Evolutionary conservation across 2,797 vertebrate genomes (phyloP), one percentile per base, ranked within the genome.

Genomic region (Borostomias antarcticus): DNA sequence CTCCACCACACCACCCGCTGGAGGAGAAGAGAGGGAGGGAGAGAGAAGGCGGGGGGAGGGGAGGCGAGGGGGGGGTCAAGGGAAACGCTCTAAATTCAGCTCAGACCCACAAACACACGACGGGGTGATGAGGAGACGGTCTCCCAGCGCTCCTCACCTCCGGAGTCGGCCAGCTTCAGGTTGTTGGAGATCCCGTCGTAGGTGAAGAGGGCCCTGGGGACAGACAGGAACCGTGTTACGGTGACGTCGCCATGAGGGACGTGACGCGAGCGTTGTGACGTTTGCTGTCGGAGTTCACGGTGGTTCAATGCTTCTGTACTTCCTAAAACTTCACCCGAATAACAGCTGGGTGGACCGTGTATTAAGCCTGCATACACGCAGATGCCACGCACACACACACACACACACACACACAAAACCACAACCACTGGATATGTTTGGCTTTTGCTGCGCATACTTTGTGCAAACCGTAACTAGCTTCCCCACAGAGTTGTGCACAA

Each of bases 81-180:
- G 35, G 35, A 4, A 33, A 4, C 32, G 9, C 32, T 33, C 32
- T n/a, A n/a, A n/a, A n/a, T n/a, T n/a, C n/a, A n/a, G n/a, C n/a
- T n/a, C n/a, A n/a, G n/a, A n/a, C n/a, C n/a, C n/a, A n/a, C n/a
- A n/a, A n/a, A n/a, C n/a, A n/a, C n/a, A n/a, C n/a, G n/a, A n/a
- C n/a, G n/a, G 33, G 11, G 33, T 35, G 33, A 35, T 35, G 33
- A 1, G 33, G 33, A 35, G 33, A 35, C 11, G 4, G 11, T 35
- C 9, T 11, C 28, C 51, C 17, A 28, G 51, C 15, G 4, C 6
- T 48, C 30, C 76, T 84, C 85, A 94, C 93, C 91, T 90, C 93
- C 93, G 33, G 92, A 94, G 82, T 94, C 91, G 8, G 89, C 85
- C 66, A 94, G 91, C 86, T 92, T 93, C 61, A 94, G 87, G 77